Evolutionary conservation across 2,113 vertebrate genomes (phyloP).

Genomic region (Martes martes): DNA sequence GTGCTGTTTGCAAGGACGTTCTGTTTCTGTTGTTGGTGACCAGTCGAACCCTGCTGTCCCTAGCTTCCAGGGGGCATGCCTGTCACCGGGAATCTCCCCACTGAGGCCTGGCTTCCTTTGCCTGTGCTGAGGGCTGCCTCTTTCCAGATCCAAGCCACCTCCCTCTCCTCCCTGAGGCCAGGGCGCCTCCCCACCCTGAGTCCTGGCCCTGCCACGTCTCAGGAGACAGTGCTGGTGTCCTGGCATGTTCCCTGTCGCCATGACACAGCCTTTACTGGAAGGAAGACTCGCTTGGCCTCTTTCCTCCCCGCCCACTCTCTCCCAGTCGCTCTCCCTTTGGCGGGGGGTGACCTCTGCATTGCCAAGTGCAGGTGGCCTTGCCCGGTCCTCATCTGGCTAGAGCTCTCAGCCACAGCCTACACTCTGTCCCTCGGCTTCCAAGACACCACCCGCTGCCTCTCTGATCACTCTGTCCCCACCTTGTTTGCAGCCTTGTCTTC

Average conservation of each 20-base stretch:
- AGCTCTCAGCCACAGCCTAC: not conserved
- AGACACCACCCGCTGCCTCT: not conserved
- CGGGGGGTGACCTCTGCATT: accelerated
- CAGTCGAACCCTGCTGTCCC: not conserved
- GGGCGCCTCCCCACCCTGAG: not conserved
- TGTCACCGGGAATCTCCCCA: not conserved
- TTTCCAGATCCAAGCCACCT: not conserved
- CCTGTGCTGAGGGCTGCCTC: not conserved
- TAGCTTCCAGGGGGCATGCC: not conserved
- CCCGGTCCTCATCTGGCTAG: not conserved
- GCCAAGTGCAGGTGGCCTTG: not conserved
- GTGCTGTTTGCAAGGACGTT: not conserved
- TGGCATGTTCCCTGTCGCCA: not conserved
- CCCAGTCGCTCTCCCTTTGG: not conserved
- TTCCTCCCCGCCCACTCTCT: not conserved
- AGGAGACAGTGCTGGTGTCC: not conserved
- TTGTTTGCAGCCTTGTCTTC: not conserved
- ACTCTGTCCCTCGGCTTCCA: not conserved
- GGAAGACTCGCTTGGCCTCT: not conserved
- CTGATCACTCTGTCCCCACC: accelerated
- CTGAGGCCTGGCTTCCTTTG: no score
- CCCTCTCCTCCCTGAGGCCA: not conserved
- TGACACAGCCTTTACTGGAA: not conserved
- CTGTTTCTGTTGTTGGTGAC: not conserved
- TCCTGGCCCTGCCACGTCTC: not conserved